phyloP scores from a whole-genome alignment of 2,888 invertebrate genomes.

The Junonia oenone region DNA sequence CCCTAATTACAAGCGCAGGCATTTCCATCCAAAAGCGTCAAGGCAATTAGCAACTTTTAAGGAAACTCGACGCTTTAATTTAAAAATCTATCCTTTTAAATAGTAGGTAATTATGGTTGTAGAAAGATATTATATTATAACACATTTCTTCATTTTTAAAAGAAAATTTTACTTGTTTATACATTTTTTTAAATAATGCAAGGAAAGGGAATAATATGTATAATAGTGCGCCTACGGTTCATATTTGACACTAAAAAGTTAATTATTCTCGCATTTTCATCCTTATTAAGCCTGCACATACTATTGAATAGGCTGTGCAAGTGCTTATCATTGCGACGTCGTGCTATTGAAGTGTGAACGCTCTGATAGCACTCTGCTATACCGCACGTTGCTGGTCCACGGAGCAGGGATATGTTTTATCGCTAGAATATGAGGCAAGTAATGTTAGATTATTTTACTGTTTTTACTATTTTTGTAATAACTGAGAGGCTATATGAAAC shows the following conservation, averaged over 20 bases:
- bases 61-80: not conserved
- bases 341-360: slow-evolving; percentile 1
- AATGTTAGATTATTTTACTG: not conserved
- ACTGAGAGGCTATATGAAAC: no score
- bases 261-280: no score
- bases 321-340: not conserved
- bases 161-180: no score
- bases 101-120: no score
- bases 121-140: no score
- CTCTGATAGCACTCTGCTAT: not conserved
- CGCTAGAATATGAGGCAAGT: not conserved
- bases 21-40: not conserved
- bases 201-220: no score
- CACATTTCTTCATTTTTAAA: no score
- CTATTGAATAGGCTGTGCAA: not conserved
- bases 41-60: slow-evolving; percentile 9
- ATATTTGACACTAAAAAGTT: no score
- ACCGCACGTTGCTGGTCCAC: not conserved
- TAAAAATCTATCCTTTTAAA: not conserved
- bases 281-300: no score
- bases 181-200: no score
- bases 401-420: not conserved
- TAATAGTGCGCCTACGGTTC: no score
- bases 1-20: not conserved
- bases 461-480: no score